phyloP scores from a whole-genome alignment of 23 tunicate species.

The Styela clava region DNA sequence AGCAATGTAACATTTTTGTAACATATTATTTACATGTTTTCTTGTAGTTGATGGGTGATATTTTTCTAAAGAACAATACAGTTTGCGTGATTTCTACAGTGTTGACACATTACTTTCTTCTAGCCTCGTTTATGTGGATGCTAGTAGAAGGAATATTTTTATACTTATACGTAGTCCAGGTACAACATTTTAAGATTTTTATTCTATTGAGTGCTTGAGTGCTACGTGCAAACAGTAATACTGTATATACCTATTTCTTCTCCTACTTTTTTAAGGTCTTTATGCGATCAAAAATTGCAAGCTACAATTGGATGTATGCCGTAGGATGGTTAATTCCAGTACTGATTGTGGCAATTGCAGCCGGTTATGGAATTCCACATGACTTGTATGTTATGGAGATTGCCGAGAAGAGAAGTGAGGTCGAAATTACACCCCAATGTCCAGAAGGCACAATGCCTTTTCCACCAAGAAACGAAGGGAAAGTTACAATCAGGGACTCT shows the following conservation, averaged over 20 bases:
- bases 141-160: conserved; percentile 93
- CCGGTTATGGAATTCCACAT: conserved; percentile 67
- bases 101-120: conserved; percentile 56
- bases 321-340: conserved; percentile 73
- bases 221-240: background rate
- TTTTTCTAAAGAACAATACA: conserved; percentile 37
- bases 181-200: too few relatives aligned
- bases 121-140: conserved; percentile 90
- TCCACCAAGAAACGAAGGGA: background rate
- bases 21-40: background rate
- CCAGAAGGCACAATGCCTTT: background rate
- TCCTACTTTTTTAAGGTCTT: conserved; percentile 48
- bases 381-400: conserved; percentile 30
- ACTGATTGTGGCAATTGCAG: conserved; percentile 49
- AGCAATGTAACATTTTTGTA: background rate
- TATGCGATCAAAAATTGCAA: conserved; percentile 48
- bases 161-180: conserved; percentile 83
- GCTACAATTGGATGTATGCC: conserved; percentile 76
- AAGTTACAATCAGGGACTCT: background rate
- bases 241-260: background rate
- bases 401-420: background rate
- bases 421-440: background rate
- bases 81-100: conserved; percentile 43
- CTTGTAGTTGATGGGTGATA: conserved; percentile 58
- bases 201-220: too few relatives aligned